Conservation (phyloP, 2,797 vertebrate genomes). For the Huso huso region DNA sequence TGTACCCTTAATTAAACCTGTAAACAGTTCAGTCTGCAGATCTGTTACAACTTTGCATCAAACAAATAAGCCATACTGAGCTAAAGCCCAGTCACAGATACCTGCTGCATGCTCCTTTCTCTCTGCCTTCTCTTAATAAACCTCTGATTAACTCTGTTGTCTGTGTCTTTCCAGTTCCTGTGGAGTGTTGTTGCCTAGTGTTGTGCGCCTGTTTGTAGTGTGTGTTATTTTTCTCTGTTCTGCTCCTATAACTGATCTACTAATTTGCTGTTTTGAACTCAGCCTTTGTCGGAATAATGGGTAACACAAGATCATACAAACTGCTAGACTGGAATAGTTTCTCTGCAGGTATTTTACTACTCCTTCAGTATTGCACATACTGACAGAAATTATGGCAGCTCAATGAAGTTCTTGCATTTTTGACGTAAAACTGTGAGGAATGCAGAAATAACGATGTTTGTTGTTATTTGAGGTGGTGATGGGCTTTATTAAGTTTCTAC, state of each 20-base stretch:
- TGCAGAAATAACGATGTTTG: not conserved
- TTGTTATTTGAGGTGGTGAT: conserved; percentile 13
- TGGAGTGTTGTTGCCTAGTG: conserved; percentile 78
- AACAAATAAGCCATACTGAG: conserved; percentile 2
- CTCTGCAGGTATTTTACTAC: conserved; percentile 96
- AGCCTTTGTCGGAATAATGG: conserved; percentile 93
- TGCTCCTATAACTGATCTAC: conserved; percentile 82
- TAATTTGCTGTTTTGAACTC: conserved; percentile 99
- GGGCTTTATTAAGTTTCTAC: conserved; percentile 6
- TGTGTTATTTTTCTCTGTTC: conserved; percentile 60
- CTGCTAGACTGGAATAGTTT: conserved; percentile 99
- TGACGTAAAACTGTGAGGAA: conserved; percentile 4
- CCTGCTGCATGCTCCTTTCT: conserved; percentile 45
- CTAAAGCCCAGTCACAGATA: conserved; percentile 29
- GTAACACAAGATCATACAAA: conserved; percentile 99
- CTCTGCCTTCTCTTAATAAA: conserved; percentile 48
- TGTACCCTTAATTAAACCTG: too few species aligned
- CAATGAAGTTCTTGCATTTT: conserved; percentile 63
- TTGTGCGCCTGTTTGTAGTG: conserved; percentile 82
- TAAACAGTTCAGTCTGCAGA: too few species aligned
- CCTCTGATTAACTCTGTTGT: conserved; percentile 70
- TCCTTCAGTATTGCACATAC: conserved; percentile 84
- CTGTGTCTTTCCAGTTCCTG: conserved; percentile 84
- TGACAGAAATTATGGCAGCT: conserved; percentile 90
- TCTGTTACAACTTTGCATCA: too few species aligned